These are phyloP conservation scores for Cylas formicarius DNA, from an alignment of 1,140 invertebrate species.

Conservation along the genomic window DNA sequence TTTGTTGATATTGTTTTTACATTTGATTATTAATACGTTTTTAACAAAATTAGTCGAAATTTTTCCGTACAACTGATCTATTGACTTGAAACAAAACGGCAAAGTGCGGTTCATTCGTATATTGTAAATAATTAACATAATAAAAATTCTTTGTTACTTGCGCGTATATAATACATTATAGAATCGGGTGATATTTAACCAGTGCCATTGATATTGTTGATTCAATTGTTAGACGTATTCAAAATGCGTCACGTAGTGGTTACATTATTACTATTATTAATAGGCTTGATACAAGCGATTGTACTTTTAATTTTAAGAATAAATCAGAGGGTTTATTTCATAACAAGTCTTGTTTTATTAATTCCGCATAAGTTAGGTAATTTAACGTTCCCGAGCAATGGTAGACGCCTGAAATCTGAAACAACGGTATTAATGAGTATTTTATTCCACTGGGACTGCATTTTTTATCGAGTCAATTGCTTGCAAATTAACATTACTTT, in stretches of 20 bases:
- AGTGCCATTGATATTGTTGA: conserved; percentile 45
- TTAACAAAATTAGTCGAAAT: conserved; percentile 10
- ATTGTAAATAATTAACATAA: conserved; percentile 34
- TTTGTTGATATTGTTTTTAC: conserved; percentile 23
- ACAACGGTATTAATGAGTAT: no score
- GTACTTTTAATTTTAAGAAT: conserved; percentile 40
- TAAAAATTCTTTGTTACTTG: conserved; percentile 33
- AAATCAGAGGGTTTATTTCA: conserved; percentile 44
- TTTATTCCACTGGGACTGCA: no score
- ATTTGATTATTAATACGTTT: conserved; percentile 1
- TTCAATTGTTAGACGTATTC: conserved; percentile 42
- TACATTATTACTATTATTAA: conserved; percentile 39
- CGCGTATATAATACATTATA: conserved; percentile 39
- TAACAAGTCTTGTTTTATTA: conserved; percentile 11
- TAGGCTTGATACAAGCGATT: conserved; percentile 39
- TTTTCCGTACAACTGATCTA: conserved; percentile 15
- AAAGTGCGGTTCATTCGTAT: conserved; percentile 21
- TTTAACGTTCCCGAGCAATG: no score
- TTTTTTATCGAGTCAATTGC: no score
- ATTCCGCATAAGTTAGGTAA: no score
- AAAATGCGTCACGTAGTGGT: conserved; percentile 38
- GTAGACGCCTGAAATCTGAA: no score
- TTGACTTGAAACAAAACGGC: conserved; percentile 17
- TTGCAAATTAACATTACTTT: no score
- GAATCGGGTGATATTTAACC: conserved; percentile 46